These are phyloP conservation scores for Diplazon laetatorius DNA, from an alignment of 2,888 invertebrate genomes.

Conservation along the genomic window DNA sequence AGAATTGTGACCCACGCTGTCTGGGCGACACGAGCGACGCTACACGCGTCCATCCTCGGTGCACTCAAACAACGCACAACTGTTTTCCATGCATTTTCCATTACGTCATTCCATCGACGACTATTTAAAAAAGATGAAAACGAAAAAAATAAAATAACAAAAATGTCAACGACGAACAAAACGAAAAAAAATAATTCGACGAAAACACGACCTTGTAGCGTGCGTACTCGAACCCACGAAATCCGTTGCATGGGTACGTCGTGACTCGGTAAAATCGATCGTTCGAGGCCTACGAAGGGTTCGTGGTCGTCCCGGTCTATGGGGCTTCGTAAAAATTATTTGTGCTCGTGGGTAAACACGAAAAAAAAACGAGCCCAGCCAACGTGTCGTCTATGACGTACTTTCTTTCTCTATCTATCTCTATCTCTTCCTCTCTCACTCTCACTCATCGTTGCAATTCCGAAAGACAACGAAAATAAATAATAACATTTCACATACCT, in stretches of 20 bases:
- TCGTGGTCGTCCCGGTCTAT: background rate
- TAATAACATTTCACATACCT: slow-evolving; percentile 32
- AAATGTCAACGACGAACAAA: background rate
- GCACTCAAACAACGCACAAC: slow-evolving; percentile 2
- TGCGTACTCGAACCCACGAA: background rate
- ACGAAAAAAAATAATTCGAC: background rate
- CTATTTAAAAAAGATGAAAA: background rate
- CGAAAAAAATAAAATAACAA: background rate
- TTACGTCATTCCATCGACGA: background rate
- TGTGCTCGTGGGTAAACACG: background rate
- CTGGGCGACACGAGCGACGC: slow-evolving; percentile 11
- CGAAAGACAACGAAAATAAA: background rate
- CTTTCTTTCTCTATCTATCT: too few relatives aligned
- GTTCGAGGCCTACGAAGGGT: background rate
- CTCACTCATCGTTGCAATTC: background rate
- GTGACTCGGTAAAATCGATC: slow-evolving; percentile 21
- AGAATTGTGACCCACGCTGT: slow-evolving; percentile 9
- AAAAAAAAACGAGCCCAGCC: background rate
- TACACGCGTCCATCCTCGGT: slow-evolving; percentile 26
- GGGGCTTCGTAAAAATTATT: background rate
- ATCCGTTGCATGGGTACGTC: background rate
- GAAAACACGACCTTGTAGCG: background rate
- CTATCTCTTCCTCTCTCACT: too few relatives aligned
- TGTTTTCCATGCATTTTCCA: slow-evolving; percentile 1
- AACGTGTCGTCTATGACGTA: background rate